phyloP scores from a whole-genome alignment of 2,797 vertebrate genomes.

The Halcyon smyrnensis region DNA sequence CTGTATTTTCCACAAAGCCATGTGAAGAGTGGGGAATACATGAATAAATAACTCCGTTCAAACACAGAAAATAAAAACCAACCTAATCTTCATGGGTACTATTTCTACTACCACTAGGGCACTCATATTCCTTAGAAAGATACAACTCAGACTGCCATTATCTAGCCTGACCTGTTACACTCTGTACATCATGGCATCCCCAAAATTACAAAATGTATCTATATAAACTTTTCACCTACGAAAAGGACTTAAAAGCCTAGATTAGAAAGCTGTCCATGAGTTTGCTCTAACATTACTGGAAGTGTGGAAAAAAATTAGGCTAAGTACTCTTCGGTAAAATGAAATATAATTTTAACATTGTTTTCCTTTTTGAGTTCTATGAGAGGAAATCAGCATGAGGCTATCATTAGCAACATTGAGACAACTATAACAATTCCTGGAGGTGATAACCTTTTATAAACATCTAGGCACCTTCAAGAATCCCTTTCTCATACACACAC shows the following conservation, averaged over 20 bases:
- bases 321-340: background rate
- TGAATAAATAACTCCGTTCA: background rate
- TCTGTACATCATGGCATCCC: background rate
- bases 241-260: background rate
- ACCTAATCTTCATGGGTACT: background rate
- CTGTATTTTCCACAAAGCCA: background rate
- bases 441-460: background rate
- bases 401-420: background rate
- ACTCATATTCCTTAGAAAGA: background rate
- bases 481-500: background rate
- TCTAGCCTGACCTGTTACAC: background rate
- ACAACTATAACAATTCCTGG: background rate
- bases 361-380: background rate
- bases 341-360: background rate
- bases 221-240: background rate
- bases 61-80: background rate
- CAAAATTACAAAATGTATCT: background rate
- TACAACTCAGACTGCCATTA: background rate
- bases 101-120: background rate
- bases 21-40: background rate
- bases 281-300: background rate
- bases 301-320: accelerated
- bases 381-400: background rate
- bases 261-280: background rate
- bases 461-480: background rate